phyloP scores from a whole-genome alignment of 2,113 vertebrate species.

The Caloenas nicobarica region DNA sequence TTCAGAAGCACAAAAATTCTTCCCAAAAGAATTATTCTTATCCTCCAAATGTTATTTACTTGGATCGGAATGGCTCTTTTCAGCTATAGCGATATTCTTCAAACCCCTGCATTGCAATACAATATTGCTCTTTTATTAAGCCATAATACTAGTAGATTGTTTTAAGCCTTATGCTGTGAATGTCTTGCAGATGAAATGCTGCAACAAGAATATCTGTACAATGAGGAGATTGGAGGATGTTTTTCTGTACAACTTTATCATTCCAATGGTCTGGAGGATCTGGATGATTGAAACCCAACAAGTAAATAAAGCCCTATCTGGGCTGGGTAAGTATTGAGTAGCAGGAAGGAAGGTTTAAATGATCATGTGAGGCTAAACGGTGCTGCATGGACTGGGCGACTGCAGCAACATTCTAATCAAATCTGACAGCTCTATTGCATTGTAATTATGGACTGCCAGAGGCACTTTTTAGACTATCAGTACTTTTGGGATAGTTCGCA shows the following conservation, averaged over 20 bases:
- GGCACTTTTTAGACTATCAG: slow-evolving; percentile 33
- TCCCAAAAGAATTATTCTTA: background rate
- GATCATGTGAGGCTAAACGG: background rate
- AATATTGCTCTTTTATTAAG: background rate
- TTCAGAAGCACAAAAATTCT: background rate
- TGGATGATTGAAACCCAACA: background rate
- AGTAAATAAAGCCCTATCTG: background rate
- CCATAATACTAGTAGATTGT: background rate
- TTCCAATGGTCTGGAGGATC: background rate
- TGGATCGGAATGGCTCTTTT: background rate
- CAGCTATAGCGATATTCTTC: background rate
- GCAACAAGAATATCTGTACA: background rate
- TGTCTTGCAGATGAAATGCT: background rate
- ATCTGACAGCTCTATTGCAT: slow-evolving; percentile 44
- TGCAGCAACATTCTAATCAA: slow-evolving; percentile 40
- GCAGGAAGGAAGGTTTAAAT: background rate
- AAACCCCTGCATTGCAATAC: background rate
- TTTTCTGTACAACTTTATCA: background rate
- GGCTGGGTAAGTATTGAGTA: background rate
- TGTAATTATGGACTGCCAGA: slow-evolving; percentile 53
- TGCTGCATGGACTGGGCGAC: background rate
- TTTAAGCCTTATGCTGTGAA: background rate
- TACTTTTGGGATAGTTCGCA: slow-evolving; percentile 61
- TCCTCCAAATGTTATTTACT: background rate
- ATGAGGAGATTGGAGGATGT: background rate